Evolutionary conservation across 2,888 invertebrate genomes (phyloP).

Genomic region (Creontiades dilutus): DNA sequence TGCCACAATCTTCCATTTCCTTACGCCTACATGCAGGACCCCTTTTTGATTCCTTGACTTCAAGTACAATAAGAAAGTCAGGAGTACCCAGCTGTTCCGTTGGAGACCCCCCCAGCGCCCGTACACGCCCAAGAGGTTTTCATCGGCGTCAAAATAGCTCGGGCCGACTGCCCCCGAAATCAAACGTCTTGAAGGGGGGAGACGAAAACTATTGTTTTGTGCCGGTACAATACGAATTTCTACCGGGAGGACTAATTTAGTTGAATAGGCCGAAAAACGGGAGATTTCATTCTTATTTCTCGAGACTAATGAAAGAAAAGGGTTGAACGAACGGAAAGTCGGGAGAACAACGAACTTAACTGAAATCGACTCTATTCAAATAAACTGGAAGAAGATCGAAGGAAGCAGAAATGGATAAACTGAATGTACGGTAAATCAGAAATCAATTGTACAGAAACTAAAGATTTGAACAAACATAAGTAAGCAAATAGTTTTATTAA

Average conservation of each 20-base stretch:
- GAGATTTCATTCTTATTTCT: background rate
- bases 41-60: conserved; percentile 15
- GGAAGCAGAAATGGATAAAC: no score
- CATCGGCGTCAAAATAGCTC: conserved; percentile 16
- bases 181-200: conserved; percentile 17
- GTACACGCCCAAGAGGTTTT: conserved; percentile 6
- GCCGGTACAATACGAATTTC: background rate
- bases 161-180: background rate
- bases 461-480: no score
- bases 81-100: background rate
- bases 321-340: background rate
- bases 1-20: conserved; percentile 4
- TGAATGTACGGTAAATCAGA: no score
- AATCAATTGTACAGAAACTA: no score
- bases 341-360: background rate
- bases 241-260: conserved; percentile 2
- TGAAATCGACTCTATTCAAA: background rate
- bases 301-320: conserved; percentile 15
- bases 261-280: conserved; percentile 14
- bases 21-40: background rate
- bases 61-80: conserved; percentile 13
- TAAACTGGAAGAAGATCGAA: no score
- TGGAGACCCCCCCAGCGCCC: conserved; percentile 5
- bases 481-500: no score
- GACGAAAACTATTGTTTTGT: conserved; percentile 8